A percentile compares a stretch with the other conserved stretches of the same genome.
phyloP scores from a whole-genome alignment of 2,113 vertebrate genomes.

The Plecturocebus donacophilus region DNA sequence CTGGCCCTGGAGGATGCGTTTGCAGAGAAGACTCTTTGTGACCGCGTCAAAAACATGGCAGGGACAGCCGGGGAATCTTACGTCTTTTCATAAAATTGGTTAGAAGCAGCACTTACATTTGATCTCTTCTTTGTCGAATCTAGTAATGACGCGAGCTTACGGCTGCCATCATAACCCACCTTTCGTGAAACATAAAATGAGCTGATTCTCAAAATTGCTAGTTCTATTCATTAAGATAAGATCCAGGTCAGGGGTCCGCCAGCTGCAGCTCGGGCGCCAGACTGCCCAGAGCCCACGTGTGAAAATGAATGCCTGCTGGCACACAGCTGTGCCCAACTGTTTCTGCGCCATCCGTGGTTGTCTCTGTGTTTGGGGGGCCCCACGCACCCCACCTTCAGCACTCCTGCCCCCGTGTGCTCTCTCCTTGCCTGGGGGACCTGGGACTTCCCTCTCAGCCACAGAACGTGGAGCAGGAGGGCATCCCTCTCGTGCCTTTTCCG shows the following conservation, averaged over 20 bases:
- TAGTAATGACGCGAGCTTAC: fast-evolving
- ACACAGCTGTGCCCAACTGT: fast-evolving
- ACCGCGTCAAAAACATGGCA: fast-evolving
- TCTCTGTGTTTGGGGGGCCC: too few relatives aligned
- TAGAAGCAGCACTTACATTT: too few relatives aligned
- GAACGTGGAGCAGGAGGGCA: background rate
- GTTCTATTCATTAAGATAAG: background rate
- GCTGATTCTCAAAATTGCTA: background rate
- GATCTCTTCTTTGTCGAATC: background rate
- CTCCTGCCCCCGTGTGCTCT: background rate
- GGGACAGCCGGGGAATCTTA: too few relatives aligned
- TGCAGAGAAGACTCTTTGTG: too few relatives aligned
- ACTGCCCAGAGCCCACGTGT: background rate
- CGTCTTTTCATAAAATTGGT: fast-evolving
- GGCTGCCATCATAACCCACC: fast-evolving
- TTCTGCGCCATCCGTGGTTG: fast-evolving
- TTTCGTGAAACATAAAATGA: too few relatives aligned
- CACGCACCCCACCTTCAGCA: fast-evolving
- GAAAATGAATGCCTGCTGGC: background rate
- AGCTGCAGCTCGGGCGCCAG: background rate
- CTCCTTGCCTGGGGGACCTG: fast-evolving
- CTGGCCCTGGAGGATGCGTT: background rate
- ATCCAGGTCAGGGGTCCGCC: fast-evolving
- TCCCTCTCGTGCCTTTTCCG: fast-evolving
- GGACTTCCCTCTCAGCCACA: fast-evolving